phyloP scores from a whole-genome alignment of 2,888 invertebrate genomes.

The Cantharis rufa region DNA sequence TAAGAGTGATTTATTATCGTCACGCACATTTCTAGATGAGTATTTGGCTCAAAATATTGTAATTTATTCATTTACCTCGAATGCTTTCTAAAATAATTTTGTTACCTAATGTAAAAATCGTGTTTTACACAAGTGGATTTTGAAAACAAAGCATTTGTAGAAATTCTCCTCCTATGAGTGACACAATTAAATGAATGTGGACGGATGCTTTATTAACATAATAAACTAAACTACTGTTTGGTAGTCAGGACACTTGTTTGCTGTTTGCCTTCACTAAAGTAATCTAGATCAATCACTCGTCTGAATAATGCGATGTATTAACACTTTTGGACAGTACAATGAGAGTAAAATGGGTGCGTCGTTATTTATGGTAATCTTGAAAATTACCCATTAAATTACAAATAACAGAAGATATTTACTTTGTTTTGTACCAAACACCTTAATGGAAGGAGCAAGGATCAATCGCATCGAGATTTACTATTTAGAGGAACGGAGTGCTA shows the following conservation, averaged over 20 bases:
- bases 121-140: not conserved
- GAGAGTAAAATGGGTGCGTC: conserved; percentile 15
- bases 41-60: not conserved
- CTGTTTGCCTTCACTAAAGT: conserved; percentile 20
- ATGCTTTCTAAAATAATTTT: not conserved
- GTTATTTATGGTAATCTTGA: conserved; percentile 7
- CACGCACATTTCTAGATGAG: not conserved
- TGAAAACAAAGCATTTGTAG: not conserved
- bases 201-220: conserved; percentile 19
- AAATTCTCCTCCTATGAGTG: not conserved
- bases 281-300: conserved; percentile 24
- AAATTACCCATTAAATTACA: not conserved
- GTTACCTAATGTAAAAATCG: not conserved
- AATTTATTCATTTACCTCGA: not conserved
- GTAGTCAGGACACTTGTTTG: conserved; percentile 18
- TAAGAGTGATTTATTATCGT: not conserved
- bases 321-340: conserved; percentile 16
- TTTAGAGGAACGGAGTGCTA: no score
- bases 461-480: not conserved
- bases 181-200: not conserved
- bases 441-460: not conserved
- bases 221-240: conserved; percentile 19
- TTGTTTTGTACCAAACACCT: not conserved
- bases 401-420: not conserved
- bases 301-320: conserved; percentile 18